Conservation (phyloP, 2,113 vertebrate species). For the Poecilia latipinna region DNA sequence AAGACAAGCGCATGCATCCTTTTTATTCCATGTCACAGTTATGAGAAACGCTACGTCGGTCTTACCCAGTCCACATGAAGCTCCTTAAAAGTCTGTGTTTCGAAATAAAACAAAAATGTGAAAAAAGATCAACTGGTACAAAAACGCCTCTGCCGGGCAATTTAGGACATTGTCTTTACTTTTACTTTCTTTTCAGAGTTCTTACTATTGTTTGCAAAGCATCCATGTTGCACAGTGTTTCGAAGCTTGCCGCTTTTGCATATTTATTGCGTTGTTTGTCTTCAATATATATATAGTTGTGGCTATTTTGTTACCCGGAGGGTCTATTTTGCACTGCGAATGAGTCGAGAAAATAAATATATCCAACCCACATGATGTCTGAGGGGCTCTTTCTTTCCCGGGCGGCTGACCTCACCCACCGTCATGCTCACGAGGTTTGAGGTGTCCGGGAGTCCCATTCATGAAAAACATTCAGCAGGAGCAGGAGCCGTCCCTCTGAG, state of each 20-base stretch:
- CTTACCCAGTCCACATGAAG: neutral
- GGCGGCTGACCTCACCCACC: slow-evolving; percentile 33
- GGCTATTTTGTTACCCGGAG: slow-evolving; percentile 78
- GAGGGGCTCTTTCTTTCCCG: slow-evolving; percentile 47
- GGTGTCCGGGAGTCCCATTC: slow-evolving; percentile 59
- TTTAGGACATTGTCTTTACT: slow-evolving; percentile 5
- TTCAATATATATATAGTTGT: slow-evolving; percentile 54
- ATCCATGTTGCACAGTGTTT: slow-evolving; percentile 51
- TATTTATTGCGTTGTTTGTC: slow-evolving; percentile 58
- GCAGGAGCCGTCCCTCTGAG: slow-evolving; percentile 32
- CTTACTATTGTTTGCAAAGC: slow-evolving; percentile 22
- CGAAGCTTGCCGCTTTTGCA: slow-evolving; percentile 62
- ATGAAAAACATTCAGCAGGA: slow-evolving; percentile 49
- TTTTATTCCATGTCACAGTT: neutral
- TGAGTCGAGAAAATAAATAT: slow-evolving; percentile 76
- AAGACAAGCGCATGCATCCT: neutral
- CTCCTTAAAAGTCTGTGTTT: neutral
- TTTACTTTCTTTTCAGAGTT: slow-evolving; percentile 28
- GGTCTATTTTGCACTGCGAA: slow-evolving; percentile 78
- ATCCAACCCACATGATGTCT: slow-evolving; percentile 44
- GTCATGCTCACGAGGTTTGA: slow-evolving; percentile 18
- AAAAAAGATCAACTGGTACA: neutral
- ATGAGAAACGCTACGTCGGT: neutral
- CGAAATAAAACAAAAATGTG: neutral
- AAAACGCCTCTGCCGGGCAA: neutral